Evolutionary conservation across 2,797 vertebrate species (phyloP).

Genomic region (Salarias fasciatus): DNA sequence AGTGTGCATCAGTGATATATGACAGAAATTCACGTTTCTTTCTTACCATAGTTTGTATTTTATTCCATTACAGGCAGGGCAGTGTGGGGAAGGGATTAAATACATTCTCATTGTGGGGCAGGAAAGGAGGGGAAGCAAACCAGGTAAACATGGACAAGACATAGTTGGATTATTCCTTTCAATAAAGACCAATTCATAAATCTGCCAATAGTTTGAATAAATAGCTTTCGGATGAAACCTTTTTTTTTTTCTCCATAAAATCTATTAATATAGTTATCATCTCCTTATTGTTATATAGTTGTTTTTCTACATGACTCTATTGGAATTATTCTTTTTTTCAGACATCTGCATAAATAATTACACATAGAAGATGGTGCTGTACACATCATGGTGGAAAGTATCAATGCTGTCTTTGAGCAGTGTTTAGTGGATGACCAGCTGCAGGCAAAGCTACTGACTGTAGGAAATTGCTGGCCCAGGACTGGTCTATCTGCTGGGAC

Average conservation of each 20-base stretch:
- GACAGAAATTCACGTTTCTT: constrained; percentile 24
- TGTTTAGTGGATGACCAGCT: constrained; percentile 50
- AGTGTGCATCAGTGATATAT: not conserved
- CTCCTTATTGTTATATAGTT: constrained; percentile 76
- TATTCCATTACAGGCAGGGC: constrained; percentile 84
- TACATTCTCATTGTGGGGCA: constrained; percentile 84
- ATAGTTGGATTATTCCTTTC: constrained; percentile 78
- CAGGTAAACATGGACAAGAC: constrained; percentile 84
- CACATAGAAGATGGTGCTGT: constrained; percentile 83
- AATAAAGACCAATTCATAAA: constrained; percentile 77
- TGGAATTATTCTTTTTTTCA: constrained; percentile 65
- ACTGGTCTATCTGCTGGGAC: constrained; percentile 45
- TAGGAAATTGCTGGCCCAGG: constrained; percentile 53
- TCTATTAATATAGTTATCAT: constrained; percentile 78
- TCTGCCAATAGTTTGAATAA: constrained; percentile 78
- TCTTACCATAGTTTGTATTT: constrained; percentile 74
- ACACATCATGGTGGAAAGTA: constrained; percentile 78
- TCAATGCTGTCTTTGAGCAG: constrained; percentile 61
- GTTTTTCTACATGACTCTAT: constrained; percentile 77
- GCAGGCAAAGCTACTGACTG: constrained; percentile 59
- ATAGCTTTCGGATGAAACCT: constrained; percentile 73
- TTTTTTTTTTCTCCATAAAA: constrained; percentile 68
- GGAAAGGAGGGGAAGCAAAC: constrained; percentile 78
- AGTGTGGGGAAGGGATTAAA: constrained; percentile 73
- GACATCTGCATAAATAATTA: constrained; percentile 84